Conservation (phyloP, 1,140 invertebrate genomes). For the Bombus polaris region DNA sequence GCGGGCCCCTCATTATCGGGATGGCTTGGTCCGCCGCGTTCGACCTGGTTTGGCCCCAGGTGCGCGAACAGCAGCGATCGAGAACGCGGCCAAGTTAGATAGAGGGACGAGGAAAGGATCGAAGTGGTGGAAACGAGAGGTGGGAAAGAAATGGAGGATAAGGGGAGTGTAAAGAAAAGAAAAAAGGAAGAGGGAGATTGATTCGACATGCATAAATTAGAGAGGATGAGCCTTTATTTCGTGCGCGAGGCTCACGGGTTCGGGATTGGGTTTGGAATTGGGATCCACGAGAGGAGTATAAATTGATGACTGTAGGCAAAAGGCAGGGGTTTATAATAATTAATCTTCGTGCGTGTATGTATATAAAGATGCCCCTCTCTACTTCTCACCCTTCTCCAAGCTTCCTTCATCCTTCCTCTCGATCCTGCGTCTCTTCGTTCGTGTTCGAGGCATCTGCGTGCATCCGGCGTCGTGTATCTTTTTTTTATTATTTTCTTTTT, state of each 20-base stretch:
- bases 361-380: constrained; percentile 24
- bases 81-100: neutral
- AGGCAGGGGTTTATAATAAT: constrained; percentile 81
- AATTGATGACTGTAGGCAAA: constrained; percentile 81
- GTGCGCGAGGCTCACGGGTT: constrained; percentile 69
- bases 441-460: constrained; percentile 70
- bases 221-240: constrained; percentile 80
- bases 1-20: constrained; percentile 76
- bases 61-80: constrained; percentile 56
- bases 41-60: constrained; percentile 66
- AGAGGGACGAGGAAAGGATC: constrained; percentile 28
- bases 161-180: constrained; percentile 20
- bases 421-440: neutral
- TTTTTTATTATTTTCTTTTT: neutral
- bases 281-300: constrained; percentile 75
- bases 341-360: constrained; percentile 78
- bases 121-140: constrained; percentile 30
- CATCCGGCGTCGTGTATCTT: neutral
- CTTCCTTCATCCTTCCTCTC: constrained; percentile 11
- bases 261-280: constrained; percentile 76
- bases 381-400: constrained; percentile 19
- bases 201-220: constrained; percentile 83
- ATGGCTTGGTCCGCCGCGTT: constrained; percentile 51
- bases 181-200: constrained; percentile 70
- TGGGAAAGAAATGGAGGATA: constrained; percentile 23